A percentile compares a stretch with the other conserved stretches of the same genome.
phyloP scores from a whole-genome alignment of 2,797 vertebrate species.

The Protosalanx chinensis region DNA sequence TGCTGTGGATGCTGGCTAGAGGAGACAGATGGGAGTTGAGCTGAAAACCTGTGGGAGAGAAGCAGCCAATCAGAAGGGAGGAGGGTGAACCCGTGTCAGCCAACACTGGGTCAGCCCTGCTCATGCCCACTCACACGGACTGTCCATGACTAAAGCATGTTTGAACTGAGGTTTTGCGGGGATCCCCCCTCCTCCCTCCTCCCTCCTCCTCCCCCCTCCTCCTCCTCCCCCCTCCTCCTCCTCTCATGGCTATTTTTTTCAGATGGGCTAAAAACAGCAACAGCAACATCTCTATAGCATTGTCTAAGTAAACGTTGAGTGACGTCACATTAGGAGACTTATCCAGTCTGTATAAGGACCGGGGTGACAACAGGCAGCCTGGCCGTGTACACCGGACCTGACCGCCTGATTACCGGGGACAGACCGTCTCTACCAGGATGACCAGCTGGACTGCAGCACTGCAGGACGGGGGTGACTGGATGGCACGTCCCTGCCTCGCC shows the following conservation, averaged over 20 bases:
- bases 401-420: not conserved
- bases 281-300: not conserved
- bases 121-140: no score
- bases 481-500: slow-evolving; percentile 14
- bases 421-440: not conserved
- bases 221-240: no score
- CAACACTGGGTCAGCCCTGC: no score
- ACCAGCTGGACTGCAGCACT: not conserved
- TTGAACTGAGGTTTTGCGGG: no score
- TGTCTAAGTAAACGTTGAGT: not conserved
- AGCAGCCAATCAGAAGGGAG: not conserved
- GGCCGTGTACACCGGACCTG: not conserved
- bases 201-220: no score
- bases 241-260: no score
- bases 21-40: slow-evolving; percentile 99
- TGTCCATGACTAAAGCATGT: no score
- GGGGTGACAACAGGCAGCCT: no score
- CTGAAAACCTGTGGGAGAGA: slow-evolving; percentile 86
- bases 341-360: not conserved
- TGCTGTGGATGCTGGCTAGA: slow-evolving; percentile 99
- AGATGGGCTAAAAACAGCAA: no score
- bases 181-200: no score
- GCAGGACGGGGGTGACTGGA: not conserved
- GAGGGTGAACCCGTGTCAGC: no score
- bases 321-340: not conserved